Evolutionary conservation across 2,113 vertebrate genomes (phyloP).

Genomic region (Lophochroa leadbeateri): DNA sequence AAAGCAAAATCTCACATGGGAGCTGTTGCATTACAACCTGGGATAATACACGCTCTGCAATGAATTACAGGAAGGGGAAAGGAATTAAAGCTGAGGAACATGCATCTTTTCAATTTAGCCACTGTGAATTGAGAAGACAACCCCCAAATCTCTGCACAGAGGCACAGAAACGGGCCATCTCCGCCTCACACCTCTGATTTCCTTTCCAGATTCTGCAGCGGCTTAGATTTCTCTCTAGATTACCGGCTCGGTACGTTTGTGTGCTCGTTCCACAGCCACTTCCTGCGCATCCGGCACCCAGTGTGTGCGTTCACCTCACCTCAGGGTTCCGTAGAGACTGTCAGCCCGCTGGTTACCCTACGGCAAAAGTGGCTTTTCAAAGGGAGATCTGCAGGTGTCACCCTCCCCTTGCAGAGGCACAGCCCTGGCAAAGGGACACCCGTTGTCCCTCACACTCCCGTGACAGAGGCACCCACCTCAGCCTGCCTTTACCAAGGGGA

Average conservation of each 20-base stretch:
- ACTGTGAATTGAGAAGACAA: neutral
- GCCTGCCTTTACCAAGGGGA: neutral
- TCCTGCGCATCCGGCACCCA: neutral
- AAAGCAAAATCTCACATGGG: neutral
- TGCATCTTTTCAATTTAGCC: neutral
- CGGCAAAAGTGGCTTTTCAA: neutral
- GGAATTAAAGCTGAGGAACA: neutral
- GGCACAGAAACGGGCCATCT: neutral
- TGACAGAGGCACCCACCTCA: neutral
- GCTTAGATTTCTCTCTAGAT: neutral
- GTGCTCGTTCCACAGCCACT: neutral
- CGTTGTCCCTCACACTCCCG: neutral
- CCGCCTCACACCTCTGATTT: neutral
- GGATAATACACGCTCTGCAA: neutral
- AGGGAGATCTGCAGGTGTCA: slow-evolving; percentile 39
- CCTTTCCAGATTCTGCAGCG: neutral
- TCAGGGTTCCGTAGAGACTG: neutral
- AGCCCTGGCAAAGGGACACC: neutral
- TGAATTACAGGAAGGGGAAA: neutral
- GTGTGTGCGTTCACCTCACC: neutral
- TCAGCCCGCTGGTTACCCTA: neutral
- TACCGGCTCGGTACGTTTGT: neutral
- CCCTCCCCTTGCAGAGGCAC: neutral
- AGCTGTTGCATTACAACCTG: neutral
- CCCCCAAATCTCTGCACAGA: neutral